phyloP scores from a whole-genome alignment of 2,888 invertebrate species.

The Phortica magna region DNA sequence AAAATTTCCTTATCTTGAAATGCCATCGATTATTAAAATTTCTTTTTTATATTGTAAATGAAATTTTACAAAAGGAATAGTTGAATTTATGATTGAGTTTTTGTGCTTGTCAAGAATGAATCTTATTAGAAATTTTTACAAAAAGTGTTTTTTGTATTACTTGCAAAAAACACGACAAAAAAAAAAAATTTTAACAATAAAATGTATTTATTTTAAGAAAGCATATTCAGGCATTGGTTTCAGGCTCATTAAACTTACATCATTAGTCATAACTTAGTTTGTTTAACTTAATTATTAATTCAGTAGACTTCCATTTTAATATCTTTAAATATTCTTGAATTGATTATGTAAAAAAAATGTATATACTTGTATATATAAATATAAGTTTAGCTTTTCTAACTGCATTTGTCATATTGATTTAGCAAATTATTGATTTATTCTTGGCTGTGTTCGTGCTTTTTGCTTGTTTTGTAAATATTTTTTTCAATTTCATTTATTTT shows the following conservation, averaged over 20 bases:
- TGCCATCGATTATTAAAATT: too few relatives aligned
- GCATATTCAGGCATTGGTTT: background rate
- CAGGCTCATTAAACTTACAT: background rate
- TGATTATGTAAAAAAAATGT: background rate
- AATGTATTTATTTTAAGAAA: background rate
- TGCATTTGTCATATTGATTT: background rate
- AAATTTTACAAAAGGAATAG: too few relatives aligned
- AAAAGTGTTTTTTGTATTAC: background rate
- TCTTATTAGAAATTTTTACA: too few relatives aligned
- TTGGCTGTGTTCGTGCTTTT: conserved; percentile 9
- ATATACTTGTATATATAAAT: background rate
- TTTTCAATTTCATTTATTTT: background rate
- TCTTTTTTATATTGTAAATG: too few relatives aligned
- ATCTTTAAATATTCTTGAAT: too few relatives aligned
- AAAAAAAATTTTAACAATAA: background rate
- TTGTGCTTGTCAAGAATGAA: too few relatives aligned
- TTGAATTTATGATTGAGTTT: too few relatives aligned
- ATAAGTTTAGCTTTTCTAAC: background rate
- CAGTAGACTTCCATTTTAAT: too few relatives aligned
- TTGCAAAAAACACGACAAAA: background rate
- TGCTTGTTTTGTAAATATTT: background rate
- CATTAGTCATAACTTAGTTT: background rate
- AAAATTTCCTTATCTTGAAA: too few relatives aligned
- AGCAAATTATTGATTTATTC: background rate
- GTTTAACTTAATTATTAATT: background rate